Conservation (phyloP, 2,113 vertebrate species). For the Limnothrissa miodon region DNA sequence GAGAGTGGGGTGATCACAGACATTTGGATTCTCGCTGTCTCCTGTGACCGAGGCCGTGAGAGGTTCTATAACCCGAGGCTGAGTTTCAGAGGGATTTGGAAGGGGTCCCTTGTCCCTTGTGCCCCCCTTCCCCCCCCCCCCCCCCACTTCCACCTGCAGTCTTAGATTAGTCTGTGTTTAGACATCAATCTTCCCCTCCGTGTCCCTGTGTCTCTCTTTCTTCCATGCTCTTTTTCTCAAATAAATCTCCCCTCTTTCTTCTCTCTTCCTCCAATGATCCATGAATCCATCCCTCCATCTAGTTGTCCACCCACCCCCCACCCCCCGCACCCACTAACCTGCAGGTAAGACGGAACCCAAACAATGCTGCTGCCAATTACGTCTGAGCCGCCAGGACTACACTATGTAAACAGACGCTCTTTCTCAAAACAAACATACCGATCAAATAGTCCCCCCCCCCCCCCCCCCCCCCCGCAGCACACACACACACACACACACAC, state of each 20-base stretch:
- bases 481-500: not conserved
- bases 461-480: slow-evolving; percentile 26
- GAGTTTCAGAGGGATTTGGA: not conserved
- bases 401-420: slow-evolving; percentile 53
- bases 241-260: not conserved
- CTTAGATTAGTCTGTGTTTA: not conserved
- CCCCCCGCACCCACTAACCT: slow-evolving; percentile 17
- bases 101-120: not conserved
- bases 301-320: no score
- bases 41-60: not conserved
- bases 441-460: slow-evolving; percentile 48
- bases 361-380: slow-evolving; percentile 53
- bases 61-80: not conserved
- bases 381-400: slow-evolving; percentile 31
- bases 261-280: not conserved
- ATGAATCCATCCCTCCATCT: not conserved
- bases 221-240: not conserved
- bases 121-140: no score
- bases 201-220: not conserved
- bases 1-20: not conserved
- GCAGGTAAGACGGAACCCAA: slow-evolving; percentile 38
- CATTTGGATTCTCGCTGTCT: not conserved
- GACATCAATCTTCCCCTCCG: not conserved
- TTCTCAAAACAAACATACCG: slow-evolving; percentile 53
- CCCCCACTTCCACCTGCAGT: not conserved